Percentiles rank a stretch among this genome's conserved stretches.
Conservation (phyloP, 1,140 invertebrate species). For the Calycopis cecrops region DNA sequence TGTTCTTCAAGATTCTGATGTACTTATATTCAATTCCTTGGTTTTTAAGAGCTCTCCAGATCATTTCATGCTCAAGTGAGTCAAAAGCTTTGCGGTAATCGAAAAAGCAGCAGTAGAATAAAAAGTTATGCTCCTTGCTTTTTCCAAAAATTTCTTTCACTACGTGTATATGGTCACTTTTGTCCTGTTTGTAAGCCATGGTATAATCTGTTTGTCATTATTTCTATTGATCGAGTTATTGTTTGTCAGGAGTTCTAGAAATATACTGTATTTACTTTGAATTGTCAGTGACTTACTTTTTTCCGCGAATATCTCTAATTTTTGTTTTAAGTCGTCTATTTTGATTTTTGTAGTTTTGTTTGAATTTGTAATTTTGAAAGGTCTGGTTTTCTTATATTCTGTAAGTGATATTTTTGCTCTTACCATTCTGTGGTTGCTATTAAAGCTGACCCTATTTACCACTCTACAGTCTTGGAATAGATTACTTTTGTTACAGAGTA, state of each 20-base stretch:
- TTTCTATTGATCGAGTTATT: conserved; percentile 15
- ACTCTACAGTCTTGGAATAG: conserved; percentile 18
- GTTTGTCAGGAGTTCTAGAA: background rate
- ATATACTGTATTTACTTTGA: conserved; percentile 11
- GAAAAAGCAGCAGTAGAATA: conserved; percentile 23
- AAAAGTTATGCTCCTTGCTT: conserved; percentile 18
- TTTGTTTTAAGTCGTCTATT: background rate
- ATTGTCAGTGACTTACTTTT: conserved; percentile 5
- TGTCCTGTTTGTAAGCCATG: conserved; percentile 14
- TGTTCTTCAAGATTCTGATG: no score
- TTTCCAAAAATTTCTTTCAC: conserved; percentile 21
- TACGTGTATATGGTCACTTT: conserved; percentile 12
- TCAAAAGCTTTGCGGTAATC: no score
- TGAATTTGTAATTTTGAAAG: conserved; percentile 15
- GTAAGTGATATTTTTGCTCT: conserved; percentile 11
- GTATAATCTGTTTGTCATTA: conserved; percentile 13
- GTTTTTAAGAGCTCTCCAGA: conserved; percentile 15
- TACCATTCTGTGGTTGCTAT: conserved; percentile 23
- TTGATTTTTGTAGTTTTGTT: background rate
- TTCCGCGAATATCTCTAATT: conserved; percentile 8
- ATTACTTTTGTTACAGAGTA: conserved; percentile 20
- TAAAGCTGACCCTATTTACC: conserved; percentile 22
- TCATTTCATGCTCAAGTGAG: no score
- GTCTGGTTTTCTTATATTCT: background rate
- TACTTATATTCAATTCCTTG: conserved; percentile 8